Percentiles rank a stretch among this genome's conserved stretches.
Conservation (phyloP, 2,113 vertebrate species). For the Pelecanoides urinatrix region DNA sequence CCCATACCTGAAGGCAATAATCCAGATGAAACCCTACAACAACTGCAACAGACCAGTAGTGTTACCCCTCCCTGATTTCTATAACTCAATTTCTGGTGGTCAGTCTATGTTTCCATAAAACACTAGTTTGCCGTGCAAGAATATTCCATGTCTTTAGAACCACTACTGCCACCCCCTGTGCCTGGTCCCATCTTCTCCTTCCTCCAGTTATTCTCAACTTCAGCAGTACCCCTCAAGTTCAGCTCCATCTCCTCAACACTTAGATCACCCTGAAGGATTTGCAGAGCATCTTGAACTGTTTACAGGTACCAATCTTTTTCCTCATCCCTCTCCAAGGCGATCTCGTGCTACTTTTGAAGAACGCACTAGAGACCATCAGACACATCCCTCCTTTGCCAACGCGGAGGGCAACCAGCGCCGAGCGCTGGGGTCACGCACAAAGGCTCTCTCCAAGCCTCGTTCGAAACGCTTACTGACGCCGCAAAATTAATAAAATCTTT, state of each 20-base stretch:
- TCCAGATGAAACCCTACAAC: not conserved
- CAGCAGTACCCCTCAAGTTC: not conserved
- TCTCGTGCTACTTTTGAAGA: not conserved
- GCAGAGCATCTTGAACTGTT: not conserved
- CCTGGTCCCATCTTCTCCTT: not conserved
- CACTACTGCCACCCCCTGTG: not conserved
- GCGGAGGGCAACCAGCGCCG: rapidly evolving
- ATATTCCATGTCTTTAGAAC: not conserved
- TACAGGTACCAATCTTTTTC: not conserved
- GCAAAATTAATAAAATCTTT: slow-evolving; percentile 15
- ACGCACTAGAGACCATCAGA: not conserved
- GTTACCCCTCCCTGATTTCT: rapidly evolving
- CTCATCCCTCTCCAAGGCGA: not conserved
- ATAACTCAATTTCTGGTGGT: not conserved
- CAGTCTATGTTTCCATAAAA: not conserved
- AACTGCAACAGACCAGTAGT: not conserved
- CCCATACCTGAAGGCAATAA: not conserved
- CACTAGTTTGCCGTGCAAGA: not conserved
- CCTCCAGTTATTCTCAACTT: not conserved
- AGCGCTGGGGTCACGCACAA: not conserved
- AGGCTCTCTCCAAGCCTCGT: not conserved
- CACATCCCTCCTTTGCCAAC: rapidly evolving
- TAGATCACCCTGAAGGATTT: not conserved
- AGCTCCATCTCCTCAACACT: not conserved
- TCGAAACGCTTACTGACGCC: not conserved